These are phyloP conservation scores for Heterohyrax brucei DNA, from an alignment of 2,797 vertebrate species.

Conservation along the genomic window DNA sequence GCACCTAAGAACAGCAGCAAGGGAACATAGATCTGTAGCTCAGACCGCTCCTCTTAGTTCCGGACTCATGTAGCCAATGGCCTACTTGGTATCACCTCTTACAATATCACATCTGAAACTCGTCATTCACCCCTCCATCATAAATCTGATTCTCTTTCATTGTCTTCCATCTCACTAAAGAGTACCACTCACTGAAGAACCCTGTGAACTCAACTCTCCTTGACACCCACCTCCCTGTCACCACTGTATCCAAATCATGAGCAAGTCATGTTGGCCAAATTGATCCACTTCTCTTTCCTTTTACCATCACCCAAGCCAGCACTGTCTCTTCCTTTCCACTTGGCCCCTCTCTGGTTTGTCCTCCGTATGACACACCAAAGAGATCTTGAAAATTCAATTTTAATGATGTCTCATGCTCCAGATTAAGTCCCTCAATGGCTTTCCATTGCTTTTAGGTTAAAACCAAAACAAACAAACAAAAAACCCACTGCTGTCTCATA, in stretches of 20 bases:
- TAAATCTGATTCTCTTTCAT: neutral
- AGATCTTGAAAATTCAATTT: conserved; percentile 14
- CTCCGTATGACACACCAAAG: conserved; percentile 30
- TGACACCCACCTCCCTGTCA: neutral
- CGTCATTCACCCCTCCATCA: neutral
- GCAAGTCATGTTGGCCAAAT: neutral
- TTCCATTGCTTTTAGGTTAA: conserved; percentile 17
- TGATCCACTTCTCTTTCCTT: conserved; percentile 17
- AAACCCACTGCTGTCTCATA: no score
- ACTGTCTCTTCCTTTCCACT: neutral
- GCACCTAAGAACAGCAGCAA: no score
- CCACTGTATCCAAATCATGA: neutral
- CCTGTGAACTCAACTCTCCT: conserved; percentile 18
- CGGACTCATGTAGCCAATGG: neutral
- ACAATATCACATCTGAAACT: conserved; percentile 3
- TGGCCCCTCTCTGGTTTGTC: neutral
- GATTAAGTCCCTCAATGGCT: neutral
- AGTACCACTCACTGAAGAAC: conserved; percentile 4
- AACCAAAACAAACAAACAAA: no score
- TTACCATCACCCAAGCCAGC: neutral
- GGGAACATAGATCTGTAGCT: conserved; percentile 8
- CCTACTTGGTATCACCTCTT: conserved; percentile 41
- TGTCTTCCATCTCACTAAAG: neutral
- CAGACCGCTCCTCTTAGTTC: conserved; percentile 1
- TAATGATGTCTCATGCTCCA: neutral